Percentiles rank a stretch among this genome's conserved stretches.
Conservation (phyloP, 2,888 invertebrate species). For the Scaeva pyrastri region DNA sequence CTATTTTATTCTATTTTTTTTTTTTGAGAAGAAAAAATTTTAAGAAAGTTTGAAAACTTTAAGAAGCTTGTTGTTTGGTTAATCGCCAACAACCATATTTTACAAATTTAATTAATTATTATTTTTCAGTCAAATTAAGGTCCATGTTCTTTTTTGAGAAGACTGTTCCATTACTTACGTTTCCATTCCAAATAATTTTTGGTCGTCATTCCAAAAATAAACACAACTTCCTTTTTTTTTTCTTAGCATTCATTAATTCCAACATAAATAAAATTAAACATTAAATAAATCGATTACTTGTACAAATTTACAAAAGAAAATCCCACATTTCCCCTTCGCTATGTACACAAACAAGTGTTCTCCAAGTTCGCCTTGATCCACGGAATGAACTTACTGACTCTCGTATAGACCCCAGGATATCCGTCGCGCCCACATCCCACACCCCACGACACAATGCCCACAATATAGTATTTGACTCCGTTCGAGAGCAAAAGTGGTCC, state of each 20-base stretch:
- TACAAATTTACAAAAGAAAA: slow-evolving; percentile 30
- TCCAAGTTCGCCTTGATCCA: slow-evolving; percentile 91
- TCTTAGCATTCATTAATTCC: slow-evolving; percentile 44
- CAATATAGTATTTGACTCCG: slow-evolving; percentile 91
- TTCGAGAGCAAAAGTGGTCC: slow-evolving; percentile 91
- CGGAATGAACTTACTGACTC: slow-evolving; percentile 85
- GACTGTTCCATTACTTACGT: too few relatives aligned
- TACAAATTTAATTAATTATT: too few relatives aligned
- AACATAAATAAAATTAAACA: slow-evolving; percentile 58
- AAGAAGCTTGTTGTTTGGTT: too few relatives aligned
- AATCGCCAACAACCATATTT: too few relatives aligned
- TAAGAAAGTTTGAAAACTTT: too few relatives aligned
- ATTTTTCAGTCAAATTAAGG: too few relatives aligned
- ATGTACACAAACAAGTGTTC: slow-evolving; percentile 89
- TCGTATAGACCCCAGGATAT: slow-evolving; percentile 85
- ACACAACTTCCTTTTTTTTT: neutral
- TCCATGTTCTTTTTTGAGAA: too few relatives aligned
- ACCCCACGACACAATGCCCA: slow-evolving; percentile 94
- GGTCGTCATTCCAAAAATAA: neutral
- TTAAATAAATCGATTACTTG: slow-evolving; percentile 31
- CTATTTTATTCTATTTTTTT: too few relatives aligned
- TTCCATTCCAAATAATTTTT: too few relatives aligned
- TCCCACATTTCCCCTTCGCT: slow-evolving; percentile 47
- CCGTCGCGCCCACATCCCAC: slow-evolving; percentile 86
- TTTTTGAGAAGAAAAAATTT: too few relatives aligned